These are phyloP conservation scores for Papilio machaon DNA, from an alignment of 1,140 invertebrate species.

Conservation along the genomic window DNA sequence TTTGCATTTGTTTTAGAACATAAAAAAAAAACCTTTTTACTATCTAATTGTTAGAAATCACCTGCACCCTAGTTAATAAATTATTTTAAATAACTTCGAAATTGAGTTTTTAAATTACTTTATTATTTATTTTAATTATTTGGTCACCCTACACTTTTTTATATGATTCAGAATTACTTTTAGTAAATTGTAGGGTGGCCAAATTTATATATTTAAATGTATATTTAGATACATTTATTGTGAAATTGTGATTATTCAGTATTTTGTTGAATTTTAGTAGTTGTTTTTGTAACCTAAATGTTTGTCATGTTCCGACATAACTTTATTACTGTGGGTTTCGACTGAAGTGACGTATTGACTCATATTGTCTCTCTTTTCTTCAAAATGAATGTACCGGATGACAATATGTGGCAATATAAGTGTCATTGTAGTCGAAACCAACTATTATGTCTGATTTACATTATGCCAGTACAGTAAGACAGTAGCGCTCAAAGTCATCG, in stretches of 20 bases:
- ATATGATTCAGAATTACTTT: background rate
- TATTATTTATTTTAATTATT: background rate
- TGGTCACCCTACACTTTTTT: background rate
- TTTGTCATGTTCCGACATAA: background rate
- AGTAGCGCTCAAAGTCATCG: no score
- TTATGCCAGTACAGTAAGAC: no score
- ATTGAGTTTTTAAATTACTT: background rate
- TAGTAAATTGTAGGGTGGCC: background rate
- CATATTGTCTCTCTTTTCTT: background rate
- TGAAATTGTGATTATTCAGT: constrained; percentile 29
- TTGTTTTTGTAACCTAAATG: background rate
- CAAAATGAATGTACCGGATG: background rate
- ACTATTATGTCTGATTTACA: no score
- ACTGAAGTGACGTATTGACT: background rate
- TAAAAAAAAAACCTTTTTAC: background rate
- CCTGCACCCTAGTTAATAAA: background rate
- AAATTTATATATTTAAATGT: background rate
- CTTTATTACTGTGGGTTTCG: background rate
- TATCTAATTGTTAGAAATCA: background rate
- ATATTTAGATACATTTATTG: background rate
- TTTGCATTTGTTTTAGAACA: background rate
- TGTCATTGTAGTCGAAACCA: no score
- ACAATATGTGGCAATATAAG: background rate
- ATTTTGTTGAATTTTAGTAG: constrained; percentile 20
- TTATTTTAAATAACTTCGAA: background rate